A percentile compares a stretch with the other conserved stretches of the same genome.
Evolutionary conservation across 2,113 vertebrate species (phyloP).

Genomic region (Marmota monax): DNA sequence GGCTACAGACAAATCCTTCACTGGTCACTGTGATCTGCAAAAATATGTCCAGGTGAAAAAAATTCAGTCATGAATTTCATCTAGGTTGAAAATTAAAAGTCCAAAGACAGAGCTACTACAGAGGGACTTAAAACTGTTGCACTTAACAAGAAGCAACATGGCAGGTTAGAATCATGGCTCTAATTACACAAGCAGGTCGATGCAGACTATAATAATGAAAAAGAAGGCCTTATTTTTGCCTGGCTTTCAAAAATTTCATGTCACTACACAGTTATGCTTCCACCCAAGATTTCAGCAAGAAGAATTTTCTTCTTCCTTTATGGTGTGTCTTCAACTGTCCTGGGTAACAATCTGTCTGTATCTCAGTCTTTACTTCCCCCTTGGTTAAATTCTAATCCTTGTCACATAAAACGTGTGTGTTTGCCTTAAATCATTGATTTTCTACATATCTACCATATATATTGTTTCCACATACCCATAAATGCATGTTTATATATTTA

Average conservation of each 20-base stretch:
- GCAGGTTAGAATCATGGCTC: not conserved
- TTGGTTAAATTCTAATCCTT: not conserved
- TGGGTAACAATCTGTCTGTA: not conserved
- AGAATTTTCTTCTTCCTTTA: not conserved
- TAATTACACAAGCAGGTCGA: not conserved
- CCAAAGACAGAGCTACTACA: not conserved
- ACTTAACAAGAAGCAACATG: not conserved
- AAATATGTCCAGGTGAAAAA: not conserved
- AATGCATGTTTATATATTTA: not conserved
- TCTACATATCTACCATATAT: not conserved
- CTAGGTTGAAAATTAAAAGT: constrained; percentile 11
- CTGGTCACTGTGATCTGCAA: not conserved
- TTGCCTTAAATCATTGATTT: not conserved
- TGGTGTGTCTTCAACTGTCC: not conserved
- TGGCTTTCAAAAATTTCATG: not conserved
- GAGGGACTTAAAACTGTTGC: not conserved
- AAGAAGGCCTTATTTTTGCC: not conserved
- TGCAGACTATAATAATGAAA: not conserved
- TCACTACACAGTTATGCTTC: not conserved
- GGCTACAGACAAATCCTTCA: not conserved
- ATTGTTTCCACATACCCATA: not conserved
- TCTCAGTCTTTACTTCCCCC: not conserved
- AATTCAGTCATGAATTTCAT: not conserved
- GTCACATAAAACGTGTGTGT: not conserved
- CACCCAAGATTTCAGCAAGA: not conserved